phyloP scores from a whole-genome alignment of 2,797 vertebrate genomes.

The Poecilia velifera region DNA sequence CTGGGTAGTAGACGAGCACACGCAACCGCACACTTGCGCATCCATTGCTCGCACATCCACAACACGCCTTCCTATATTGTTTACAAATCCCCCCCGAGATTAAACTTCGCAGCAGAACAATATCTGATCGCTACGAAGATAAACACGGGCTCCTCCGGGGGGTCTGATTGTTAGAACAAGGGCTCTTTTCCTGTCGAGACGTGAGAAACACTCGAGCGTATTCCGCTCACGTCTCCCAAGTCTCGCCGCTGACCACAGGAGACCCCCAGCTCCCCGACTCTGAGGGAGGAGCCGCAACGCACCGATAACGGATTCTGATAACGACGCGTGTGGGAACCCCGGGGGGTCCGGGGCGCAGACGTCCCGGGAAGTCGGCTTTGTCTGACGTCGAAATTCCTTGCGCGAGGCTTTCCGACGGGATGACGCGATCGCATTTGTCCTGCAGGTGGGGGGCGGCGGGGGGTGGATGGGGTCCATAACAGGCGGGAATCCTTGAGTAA shows the following conservation, averaged over 20 bases:
- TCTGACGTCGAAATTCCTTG: conserved; percentile 32
- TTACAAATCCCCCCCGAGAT: conserved; percentile 75
- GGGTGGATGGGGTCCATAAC: not conserved
- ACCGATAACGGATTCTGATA: conserved; percentile 60
- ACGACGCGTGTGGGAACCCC: conserved; percentile 51
- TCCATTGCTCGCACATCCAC: conserved; percentile 5
- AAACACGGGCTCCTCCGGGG: conserved; percentile 63
- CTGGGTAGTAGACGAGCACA: conserved; percentile 59
- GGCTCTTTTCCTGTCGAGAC: conserved; percentile 69
- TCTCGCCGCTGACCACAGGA: conserved; percentile 59
- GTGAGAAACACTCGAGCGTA: conserved; percentile 60
- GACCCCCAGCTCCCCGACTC: conserved; percentile 23
- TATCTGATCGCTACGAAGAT: conserved; percentile 73
- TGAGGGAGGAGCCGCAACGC: conserved; percentile 49
- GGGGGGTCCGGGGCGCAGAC: conserved; percentile 40
- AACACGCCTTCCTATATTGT: conserved; percentile 70
- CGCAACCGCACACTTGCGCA: conserved; percentile 15
- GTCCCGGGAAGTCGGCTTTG: conserved; percentile 19
- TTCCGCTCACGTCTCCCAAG: conserved; percentile 60
- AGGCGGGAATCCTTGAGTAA: conserved; percentile 1
- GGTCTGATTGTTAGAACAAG: conserved; percentile 76
- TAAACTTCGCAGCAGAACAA: conserved; percentile 75
- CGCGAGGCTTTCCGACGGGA: not conserved
- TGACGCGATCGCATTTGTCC: conserved; percentile 2
- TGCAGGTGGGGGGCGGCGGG: not conserved